phyloP scores from a whole-genome alignment of 2,888 invertebrate species.

The Anagyrus pseudococci region DNA sequence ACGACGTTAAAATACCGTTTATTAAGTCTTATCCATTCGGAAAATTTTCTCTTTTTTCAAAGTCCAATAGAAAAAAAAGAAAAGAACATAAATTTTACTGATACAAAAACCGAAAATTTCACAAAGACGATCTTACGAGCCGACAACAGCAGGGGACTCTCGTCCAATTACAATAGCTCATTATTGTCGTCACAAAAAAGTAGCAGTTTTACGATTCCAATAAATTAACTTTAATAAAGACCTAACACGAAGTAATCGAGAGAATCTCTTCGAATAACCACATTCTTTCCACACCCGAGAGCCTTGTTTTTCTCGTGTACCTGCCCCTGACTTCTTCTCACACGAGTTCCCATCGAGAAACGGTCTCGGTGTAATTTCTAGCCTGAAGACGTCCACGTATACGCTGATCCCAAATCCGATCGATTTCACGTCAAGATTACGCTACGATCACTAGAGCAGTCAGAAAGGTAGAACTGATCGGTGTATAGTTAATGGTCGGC shows the following conservation, averaged over 20 bases:
- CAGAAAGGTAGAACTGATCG: slow-evolving; percentile 6
- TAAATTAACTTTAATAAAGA: too few species aligned
- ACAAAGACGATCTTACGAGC: not conserved
- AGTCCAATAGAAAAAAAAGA: too few species aligned
- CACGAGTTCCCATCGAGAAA: not conserved
- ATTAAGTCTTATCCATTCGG: too few species aligned
- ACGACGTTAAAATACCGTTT: too few species aligned
- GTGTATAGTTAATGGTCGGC: not conserved
- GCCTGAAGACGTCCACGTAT: slow-evolving; percentile 7
- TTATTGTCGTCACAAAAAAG: not conserved
- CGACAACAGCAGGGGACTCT: not conserved
- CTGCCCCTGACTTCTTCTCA: not conserved
- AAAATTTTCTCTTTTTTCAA: too few species aligned
- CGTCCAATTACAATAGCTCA: not conserved
- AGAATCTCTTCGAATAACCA: slow-evolving; percentile 24
- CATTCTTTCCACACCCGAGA: slow-evolving; percentile 9
- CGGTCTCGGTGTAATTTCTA: slow-evolving; percentile 4
- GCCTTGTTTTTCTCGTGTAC: not conserved
- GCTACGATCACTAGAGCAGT: not conserved
- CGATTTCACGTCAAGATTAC: slow-evolving; percentile 33
- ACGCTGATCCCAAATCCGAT: slow-evolving; percentile 19
- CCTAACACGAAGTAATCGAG: slow-evolving; percentile 21
- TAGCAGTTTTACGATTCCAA: slow-evolving; percentile 7
- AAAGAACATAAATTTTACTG: too few species aligned
- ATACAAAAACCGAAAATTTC: not conserved